These are phyloP conservation scores for Pharmacophagus antenor DNA, from an alignment of 2,888 invertebrate species.

Conservation along the genomic window DNA sequence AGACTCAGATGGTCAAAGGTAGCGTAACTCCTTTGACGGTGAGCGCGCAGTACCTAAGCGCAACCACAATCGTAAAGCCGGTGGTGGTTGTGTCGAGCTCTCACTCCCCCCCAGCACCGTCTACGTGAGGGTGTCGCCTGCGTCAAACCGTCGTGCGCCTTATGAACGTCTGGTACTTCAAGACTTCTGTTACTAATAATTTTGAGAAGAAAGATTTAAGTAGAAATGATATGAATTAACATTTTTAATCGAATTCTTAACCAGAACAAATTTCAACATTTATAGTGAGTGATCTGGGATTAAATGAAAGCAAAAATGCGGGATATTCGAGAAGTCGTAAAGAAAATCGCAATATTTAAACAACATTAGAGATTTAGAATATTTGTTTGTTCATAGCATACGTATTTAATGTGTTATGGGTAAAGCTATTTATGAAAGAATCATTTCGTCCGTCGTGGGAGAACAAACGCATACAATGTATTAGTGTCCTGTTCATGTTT, in stretches of 20 bases:
- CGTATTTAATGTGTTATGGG: not conserved
- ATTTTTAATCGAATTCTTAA: not conserved
- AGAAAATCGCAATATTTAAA: not conserved
- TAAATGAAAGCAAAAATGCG: not conserved
- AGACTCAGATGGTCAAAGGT: constrained; percentile 80
- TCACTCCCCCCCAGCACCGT: constrained; percentile 41
- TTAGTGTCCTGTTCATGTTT: constrained; percentile 25
- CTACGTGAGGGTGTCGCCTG: constrained; percentile 38
- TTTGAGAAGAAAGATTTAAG: not conserved
- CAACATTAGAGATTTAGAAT: not conserved
- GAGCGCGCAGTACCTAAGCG: constrained; percentile 84
- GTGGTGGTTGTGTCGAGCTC: constrained; percentile 82
- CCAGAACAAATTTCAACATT: not conserved
- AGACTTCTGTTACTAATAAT: constrained; percentile 9
- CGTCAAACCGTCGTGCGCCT: constrained; percentile 33
- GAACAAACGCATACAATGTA: constrained; percentile 22
- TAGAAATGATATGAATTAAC: no score
- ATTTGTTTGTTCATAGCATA: constrained; percentile 1
- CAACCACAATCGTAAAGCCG: constrained; percentile 84
- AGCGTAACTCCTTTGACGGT: constrained; percentile 82
- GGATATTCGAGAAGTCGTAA: no score
- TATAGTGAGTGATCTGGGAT: not conserved
- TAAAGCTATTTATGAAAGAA: not conserved
- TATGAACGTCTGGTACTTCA: constrained; percentile 39
- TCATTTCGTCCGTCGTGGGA: constrained; percentile 21